Base-by-base conservation (phyloP, 2,888 invertebrate species). In the Mesoligia furuncula region DNA sequence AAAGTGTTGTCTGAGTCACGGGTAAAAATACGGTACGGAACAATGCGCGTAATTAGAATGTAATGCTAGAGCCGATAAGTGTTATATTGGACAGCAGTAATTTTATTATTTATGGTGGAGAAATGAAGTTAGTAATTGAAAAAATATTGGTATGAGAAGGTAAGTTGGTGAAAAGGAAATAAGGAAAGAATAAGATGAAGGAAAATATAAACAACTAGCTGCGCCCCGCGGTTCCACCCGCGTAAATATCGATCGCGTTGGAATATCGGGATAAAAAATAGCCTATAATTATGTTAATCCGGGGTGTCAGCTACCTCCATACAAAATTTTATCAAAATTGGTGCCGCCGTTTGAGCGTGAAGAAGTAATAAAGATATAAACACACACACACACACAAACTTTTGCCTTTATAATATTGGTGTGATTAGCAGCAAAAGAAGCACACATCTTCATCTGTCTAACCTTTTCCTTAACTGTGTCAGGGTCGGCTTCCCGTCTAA, bases 1-100 rank as follows among this genome's bases (percentile, higher is more conserved):
- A 31, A 65, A 27, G n/a, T 67, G 15, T n/a, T 15, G 11, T 61
- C n/a, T 77, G 61, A 73, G 27, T 83, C 69, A 78, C 62, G 7
- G 17, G 5, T 59, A 61, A 54, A 81, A 75, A 75, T 73, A 79
- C 4, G 27, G 39, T 15, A 42, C 8, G 15, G 9, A 20, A 67
- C 15, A 45, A 68, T 64, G n/a, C n/a, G 68, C n/a, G 39, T 17
- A 42, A 59, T 51, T 61, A 36, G 9, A 73, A 66, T 51, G 6
- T 24, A 27, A 54, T 54, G 27, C 15, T 7, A n/a, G 31, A 48
- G 15, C 7, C n/a, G 7, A 36, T n/a, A 67, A 31, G 20, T 9
- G 0, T 48, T 15, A 24, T 17, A 15, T 4, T 17, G 24, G 45
- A 13, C 36, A 27, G 3, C n/a, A 13, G 27, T 66, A 7, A 20